Percentiles rank a stretch among this genome's conserved stretches.
Conservation (phyloP, 2,113 vertebrate genomes). For the Mobula hypostoma region DNA sequence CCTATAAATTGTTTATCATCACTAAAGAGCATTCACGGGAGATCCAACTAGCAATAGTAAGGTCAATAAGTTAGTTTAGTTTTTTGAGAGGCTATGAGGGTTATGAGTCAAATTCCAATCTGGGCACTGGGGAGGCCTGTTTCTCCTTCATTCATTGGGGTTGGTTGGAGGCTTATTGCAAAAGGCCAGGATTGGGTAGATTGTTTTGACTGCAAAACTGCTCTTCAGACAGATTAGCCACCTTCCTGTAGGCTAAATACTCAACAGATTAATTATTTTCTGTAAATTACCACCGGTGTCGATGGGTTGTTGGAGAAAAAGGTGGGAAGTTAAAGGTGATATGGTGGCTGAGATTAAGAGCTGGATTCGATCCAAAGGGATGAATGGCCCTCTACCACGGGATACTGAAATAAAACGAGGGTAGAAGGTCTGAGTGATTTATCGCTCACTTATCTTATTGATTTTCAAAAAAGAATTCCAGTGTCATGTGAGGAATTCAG, state of each 20-base stretch:
- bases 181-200: not conserved
- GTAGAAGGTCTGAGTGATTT: not conserved
- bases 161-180: not conserved
- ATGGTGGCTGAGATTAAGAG: too few relatives aligned
- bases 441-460: not conserved
- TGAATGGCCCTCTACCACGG: too few relatives aligned
- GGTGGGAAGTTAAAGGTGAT: too few relatives aligned
- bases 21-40: not conserved
- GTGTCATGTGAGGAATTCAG: not conserved
- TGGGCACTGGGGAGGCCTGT: not conserved
- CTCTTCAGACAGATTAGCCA: not conserved
- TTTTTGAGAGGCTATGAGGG: not conserved
- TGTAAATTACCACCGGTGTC: too few relatives aligned
- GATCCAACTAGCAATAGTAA: not conserved
- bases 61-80: not conserved
- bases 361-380: too few relatives aligned
- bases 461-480: not conserved
- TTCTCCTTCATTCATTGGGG: not conserved
- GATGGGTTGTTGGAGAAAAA: too few relatives aligned
- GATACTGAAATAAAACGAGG: too few relatives aligned
- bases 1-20: not conserved
- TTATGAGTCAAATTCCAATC: not conserved
- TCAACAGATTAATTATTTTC: too few relatives aligned
- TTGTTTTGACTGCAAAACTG: not conserved
- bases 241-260: too few relatives aligned